phyloP scores from a whole-genome alignment of 2,797 vertebrate genomes.

The Aeoliscus strigatus region DNA sequence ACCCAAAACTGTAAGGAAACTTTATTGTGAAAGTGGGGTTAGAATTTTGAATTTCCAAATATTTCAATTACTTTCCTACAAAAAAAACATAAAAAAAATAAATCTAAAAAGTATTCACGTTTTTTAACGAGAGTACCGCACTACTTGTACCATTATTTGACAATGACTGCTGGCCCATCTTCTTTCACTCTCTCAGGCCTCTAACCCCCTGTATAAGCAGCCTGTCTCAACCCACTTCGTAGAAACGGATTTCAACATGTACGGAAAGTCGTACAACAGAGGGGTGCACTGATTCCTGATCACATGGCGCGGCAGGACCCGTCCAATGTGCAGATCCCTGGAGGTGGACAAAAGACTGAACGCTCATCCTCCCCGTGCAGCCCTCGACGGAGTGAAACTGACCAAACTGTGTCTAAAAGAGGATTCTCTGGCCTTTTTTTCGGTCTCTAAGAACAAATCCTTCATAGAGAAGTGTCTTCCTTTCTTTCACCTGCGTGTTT shows the following conservation, averaged over 20 bases:
- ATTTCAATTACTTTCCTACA: too few species aligned
- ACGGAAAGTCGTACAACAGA: constrained; percentile 87
- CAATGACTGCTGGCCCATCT: too few species aligned
- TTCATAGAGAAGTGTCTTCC: constrained; percentile 13
- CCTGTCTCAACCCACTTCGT: constrained; percentile 82
- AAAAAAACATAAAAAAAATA: too few species aligned
- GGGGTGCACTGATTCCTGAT: constrained; percentile 80
- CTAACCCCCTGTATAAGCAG: constrained; percentile 94
- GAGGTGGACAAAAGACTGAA: constrained; percentile 14
- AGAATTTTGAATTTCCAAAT: too few species aligned
- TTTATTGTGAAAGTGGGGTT: too few species aligned
- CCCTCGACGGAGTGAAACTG: constrained; percentile 17
- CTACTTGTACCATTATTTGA: too few species aligned
- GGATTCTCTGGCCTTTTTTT: constrained; percentile 25
- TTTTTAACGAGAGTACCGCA: too few species aligned
- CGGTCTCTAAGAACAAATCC: constrained; percentile 10
- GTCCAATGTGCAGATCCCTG: constrained; percentile 54
- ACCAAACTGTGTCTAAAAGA: constrained; percentile 11
- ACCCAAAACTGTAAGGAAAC: too few species aligned
- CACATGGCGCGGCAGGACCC: constrained; percentile 69
- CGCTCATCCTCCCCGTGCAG: constrained; percentile 3
- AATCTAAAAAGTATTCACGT: too few species aligned
- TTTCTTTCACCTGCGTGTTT: constrained; percentile 13
- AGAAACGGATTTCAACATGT: constrained; percentile 85
- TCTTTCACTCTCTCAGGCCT: constrained; percentile 74